Conservation (phyloP, 2,888 invertebrate species). For the Parthenolecanium corni region DNA sequence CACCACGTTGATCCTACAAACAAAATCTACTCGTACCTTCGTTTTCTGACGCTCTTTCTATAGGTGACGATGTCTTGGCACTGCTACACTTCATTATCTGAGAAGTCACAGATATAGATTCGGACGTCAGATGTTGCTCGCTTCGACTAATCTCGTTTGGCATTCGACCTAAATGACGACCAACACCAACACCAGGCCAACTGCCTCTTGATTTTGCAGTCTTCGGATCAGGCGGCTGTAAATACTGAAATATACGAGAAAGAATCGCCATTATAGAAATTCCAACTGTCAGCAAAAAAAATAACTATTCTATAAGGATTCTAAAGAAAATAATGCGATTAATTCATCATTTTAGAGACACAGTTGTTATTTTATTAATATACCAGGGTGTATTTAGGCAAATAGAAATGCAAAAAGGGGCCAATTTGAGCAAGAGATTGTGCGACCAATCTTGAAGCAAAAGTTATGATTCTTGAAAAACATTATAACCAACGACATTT, state of each 20-base stretch:
- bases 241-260: slow-evolving; percentile 31
- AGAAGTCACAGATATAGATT: not conserved
- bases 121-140: slow-evolving; percentile 53
- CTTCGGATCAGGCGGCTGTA: slow-evolving; percentile 54
- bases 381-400: too few species aligned
- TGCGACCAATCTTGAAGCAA: too few species aligned
- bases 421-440: too few species aligned
- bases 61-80: not conserved
- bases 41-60: not conserved
- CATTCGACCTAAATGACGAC: slow-evolving; percentile 33
- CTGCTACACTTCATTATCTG: not conserved
- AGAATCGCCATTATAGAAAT: not conserved
- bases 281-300: too few species aligned
- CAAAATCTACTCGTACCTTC: not conserved
- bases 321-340: too few species aligned
- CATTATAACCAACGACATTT: too few species aligned
- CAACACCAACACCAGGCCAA: slow-evolving; percentile 68
- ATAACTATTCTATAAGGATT: too few species aligned
- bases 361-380: too few species aligned
- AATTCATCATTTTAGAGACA: too few species aligned
- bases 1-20: not conserved
- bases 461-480: too few species aligned
- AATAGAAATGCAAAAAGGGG: too few species aligned
- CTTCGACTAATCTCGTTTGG: slow-evolving; percentile 67
- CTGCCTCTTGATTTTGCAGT: slow-evolving; percentile 66